phyloP scores from a whole-genome alignment of 2,888 invertebrate genomes.

The Steromphala cineraria region DNA sequence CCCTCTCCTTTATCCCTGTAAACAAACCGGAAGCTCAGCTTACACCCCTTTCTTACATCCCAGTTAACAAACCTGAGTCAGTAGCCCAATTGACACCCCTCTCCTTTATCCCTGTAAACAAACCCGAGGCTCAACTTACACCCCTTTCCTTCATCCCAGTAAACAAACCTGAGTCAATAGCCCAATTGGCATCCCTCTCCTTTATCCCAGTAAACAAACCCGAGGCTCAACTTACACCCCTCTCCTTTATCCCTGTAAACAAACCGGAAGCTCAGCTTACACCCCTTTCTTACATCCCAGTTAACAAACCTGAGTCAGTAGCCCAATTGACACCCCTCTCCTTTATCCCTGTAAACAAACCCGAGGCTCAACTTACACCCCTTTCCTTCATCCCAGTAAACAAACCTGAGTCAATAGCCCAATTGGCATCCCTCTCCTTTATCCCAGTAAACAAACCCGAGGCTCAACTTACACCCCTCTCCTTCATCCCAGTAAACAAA shows the following conservation, averaged over 20 bases:
- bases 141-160: not conserved
- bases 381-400: not conserved
- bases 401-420: not conserved
- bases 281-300: not conserved
- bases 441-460: not conserved
- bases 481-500: no score
- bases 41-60: not conserved
- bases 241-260: not conserved
- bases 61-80: not conserved
- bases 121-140: not conserved
- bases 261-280: not conserved
- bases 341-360: not conserved
- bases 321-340: not conserved
- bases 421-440: not conserved
- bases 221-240: no score
- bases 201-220: not conserved
- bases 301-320: not conserved
- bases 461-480: no score
- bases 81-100: not conserved
- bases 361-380: not conserved
- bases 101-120: not conserved
- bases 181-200: not conserved
- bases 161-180: not conserved
- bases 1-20: not conserved
- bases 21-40: not conserved